These are phyloP conservation scores for Mus pahari DNA, from an alignment of 2,113 vertebrate species.

Conservation along the genomic window DNA sequence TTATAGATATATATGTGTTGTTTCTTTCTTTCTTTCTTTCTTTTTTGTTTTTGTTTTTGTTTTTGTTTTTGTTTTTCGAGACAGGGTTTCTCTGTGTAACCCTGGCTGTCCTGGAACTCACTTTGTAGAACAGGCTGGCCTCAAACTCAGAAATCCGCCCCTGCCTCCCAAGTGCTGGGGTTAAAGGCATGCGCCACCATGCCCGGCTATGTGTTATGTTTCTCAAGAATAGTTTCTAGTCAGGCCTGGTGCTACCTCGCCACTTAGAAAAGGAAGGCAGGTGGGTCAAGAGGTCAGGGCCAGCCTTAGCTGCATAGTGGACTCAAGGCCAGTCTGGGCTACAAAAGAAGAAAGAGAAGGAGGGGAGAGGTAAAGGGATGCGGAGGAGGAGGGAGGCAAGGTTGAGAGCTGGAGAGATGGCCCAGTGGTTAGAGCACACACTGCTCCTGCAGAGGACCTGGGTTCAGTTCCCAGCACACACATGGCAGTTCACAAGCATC, in stretches of 20 bases:
- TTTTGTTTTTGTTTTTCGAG: too few relatives aligned
- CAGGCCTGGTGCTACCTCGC: not conserved
- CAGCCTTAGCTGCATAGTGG: not conserved
- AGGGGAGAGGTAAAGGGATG: too few relatives aligned
- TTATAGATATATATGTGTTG: not conserved
- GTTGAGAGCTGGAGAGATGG: not conserved
- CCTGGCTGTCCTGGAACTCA: too few relatives aligned
- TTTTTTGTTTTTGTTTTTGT: too few relatives aligned
- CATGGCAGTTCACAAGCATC: too few relatives aligned
- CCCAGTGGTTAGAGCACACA: not conserved
- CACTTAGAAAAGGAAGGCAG: not conserved
- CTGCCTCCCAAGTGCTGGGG: too few relatives aligned
- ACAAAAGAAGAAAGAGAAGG: not conserved
- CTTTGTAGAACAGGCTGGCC: too few relatives aligned
- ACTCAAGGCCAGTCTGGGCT: not conserved
- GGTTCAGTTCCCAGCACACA: not conserved
- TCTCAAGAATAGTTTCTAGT: not conserved
- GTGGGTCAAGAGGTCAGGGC: not conserved
- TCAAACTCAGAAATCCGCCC: too few relatives aligned
- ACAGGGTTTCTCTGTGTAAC: too few relatives aligned
- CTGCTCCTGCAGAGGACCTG: not conserved
- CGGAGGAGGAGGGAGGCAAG: not conserved
- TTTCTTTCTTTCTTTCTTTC: too few relatives aligned
- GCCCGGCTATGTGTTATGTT: constrained; percentile 8
- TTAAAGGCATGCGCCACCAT: too few relatives aligned